Evolutionary conservation across 2,113 vertebrate genomes (phyloP), one percentile per base, ranked within the genome.

Genomic region (Actinemys pallida): DNA sequence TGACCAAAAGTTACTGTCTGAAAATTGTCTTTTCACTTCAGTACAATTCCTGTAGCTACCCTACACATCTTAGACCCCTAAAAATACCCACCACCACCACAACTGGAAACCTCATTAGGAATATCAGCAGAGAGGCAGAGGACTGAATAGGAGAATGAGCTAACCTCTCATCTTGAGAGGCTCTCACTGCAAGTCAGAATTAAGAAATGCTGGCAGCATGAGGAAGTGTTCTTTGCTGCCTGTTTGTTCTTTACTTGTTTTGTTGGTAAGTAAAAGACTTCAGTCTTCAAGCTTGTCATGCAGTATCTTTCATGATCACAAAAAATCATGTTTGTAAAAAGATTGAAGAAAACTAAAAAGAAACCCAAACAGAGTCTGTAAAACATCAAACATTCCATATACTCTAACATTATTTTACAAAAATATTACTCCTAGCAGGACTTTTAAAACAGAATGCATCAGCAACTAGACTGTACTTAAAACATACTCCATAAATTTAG

Each of bases 201-300:
- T 42, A 11, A 42, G 39, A 47, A 16, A n/a, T 0, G 69, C 42
- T 69, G 84, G 62, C 72, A 83, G 17, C 3, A 42, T 0, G 12
- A 79, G 47, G 92, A 88, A 84, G 49, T 9, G 13, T 4, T 81
- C 53, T 87, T 92, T 76, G 31, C 22, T 75, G 69, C n/a, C 20
- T n/a, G 11, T 31, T 65, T 90, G 82, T 8, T 8, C 83, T 92
- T 3, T 25, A 42, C 19, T 80, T 39, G 12, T 75, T 85, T 50
- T 57, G 82, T 6, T 54, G 81, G 42, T 53, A 95, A 81, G 81
- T 8, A 91, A 84, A 88, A 52, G 22, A 39, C 50, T 62, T 87
- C 53, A 9, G 24, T 78, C 24, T 94, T 81, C 20, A 75, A 10
- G n/a, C 50, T 79, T 80, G 86, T 35, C 47, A 25, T 35, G 42